Evolutionary conservation across 2,113 vertebrate species (phyloP).

Genomic region (Calonectris borealis): DNA sequence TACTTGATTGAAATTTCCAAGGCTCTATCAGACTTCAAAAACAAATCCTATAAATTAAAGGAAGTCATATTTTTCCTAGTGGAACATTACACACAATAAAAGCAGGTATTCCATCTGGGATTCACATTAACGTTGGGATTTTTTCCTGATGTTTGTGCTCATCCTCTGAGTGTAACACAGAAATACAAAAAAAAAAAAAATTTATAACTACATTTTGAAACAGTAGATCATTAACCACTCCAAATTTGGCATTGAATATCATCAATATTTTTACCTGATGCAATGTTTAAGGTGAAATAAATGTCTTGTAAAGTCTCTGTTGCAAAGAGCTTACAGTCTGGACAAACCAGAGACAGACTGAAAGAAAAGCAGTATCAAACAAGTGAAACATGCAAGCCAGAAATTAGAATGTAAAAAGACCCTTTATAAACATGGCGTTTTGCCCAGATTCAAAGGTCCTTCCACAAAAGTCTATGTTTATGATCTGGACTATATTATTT

Average conservation of each 20-base stretch:
- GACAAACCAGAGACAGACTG: not conserved
- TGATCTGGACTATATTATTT: slow-evolving; percentile 14
- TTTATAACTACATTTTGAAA: not conserved
- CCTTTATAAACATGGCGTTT: slow-evolving; percentile 4
- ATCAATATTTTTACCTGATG: not conserved
- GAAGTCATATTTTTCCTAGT: not conserved
- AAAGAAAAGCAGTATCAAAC: not conserved
- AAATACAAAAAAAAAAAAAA: not conserved
- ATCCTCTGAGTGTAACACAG: not conserved
- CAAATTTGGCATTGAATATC: not conserved
- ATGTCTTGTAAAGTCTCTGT: not conserved
- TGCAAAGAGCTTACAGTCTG: not conserved
- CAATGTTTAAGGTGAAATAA: not conserved
- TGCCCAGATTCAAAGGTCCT: slow-evolving; percentile 46
- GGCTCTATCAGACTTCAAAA: not conserved
- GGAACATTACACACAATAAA: not conserved
- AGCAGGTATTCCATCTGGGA: not conserved
- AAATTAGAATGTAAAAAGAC: not conserved
- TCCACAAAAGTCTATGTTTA: slow-evolving; percentile 26
- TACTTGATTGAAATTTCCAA: not conserved
- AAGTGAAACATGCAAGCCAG: not conserved
- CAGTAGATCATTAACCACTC: not conserved
- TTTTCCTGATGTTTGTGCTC: not conserved
- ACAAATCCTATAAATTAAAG: not conserved
- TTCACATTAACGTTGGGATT: not conserved